These are phyloP conservation scores for Leucozona laternaria DNA, from an alignment of 2,888 invertebrate species.

Conservation along the genomic window DNA sequence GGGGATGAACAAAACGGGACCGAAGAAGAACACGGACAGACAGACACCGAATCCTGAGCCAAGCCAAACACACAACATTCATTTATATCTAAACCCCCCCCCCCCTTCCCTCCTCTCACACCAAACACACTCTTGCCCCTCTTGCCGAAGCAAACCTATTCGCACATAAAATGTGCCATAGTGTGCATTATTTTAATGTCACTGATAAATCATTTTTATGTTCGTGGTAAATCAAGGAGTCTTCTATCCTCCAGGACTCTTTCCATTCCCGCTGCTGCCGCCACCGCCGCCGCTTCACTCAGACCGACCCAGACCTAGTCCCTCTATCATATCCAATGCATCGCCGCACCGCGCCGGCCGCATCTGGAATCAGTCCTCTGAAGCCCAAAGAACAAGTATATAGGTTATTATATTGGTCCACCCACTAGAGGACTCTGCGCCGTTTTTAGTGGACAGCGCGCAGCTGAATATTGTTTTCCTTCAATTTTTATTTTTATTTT, in stretches of 20 bases:
- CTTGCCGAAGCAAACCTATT: constrained; percentile 80
- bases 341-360: constrained; percentile 11
- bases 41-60: constrained; percentile 52
- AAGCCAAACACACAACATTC: constrained; percentile 70
- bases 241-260: constrained; percentile 66
- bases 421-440: constrained; percentile 47
- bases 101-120: neutral
- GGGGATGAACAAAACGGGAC: constrained; percentile 41
- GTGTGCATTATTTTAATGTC: constrained; percentile 83
- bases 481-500: constrained; percentile 13
- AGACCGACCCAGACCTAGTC: constrained; percentile 31
- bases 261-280: too few relatives aligned
- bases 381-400: constrained; percentile 17
- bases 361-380: constrained; percentile 64
- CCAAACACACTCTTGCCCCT: too few relatives aligned
- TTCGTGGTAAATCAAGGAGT: constrained; percentile 83
- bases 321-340: constrained; percentile 48
- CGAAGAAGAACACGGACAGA: constrained; percentile 44
- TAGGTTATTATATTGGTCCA: constrained; percentile 21
- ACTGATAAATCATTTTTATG: constrained; percentile 84
- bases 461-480: constrained; percentile 69
- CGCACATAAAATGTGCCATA: constrained; percentile 83
- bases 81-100: constrained; percentile 55
- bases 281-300: too few relatives aligned
- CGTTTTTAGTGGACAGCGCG: constrained; percentile 71